Conservation (phyloP, 2,113 vertebrate species). For the Tamias sibiricus region DNA sequence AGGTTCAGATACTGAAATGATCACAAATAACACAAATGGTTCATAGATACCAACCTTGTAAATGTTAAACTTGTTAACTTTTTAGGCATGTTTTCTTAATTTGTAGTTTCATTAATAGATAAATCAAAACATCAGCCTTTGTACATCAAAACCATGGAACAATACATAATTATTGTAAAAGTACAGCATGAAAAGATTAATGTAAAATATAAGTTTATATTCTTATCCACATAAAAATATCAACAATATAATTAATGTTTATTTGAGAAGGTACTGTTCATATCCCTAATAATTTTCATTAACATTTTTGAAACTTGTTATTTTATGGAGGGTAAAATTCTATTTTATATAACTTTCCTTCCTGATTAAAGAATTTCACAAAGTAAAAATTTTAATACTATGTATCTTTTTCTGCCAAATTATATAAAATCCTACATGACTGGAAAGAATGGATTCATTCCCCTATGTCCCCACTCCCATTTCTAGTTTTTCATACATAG, state of each 20-base stretch:
- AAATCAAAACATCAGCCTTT: conserved; percentile 2
- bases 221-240: background rate
- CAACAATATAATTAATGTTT: background rate
- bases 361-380: conserved; percentile 40
- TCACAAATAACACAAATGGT: background rate
- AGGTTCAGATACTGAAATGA: background rate
- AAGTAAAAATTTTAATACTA: conserved; percentile 14
- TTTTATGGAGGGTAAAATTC: background rate
- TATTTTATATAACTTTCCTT: conserved; percentile 40
- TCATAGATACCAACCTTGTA: background rate
- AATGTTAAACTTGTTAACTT: background rate
- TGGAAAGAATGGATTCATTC: conserved; percentile 70
- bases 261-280: background rate
- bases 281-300: conserved; percentile 39
- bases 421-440: conserved; percentile 42
- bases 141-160: background rate
- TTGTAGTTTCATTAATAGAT: background rate
- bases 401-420: conserved; percentile 3
- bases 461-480: background rate
- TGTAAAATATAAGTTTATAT: background rate
- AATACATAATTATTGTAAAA: background rate
- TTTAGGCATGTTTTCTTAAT: background rate
- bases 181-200: background rate
- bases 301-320: background rate
- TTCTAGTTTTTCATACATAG: background rate